These are phyloP conservation scores for Phalacrocorax pelagicus DNA, from an alignment of 2,113 vertebrate species.

Conservation along the genomic window DNA sequence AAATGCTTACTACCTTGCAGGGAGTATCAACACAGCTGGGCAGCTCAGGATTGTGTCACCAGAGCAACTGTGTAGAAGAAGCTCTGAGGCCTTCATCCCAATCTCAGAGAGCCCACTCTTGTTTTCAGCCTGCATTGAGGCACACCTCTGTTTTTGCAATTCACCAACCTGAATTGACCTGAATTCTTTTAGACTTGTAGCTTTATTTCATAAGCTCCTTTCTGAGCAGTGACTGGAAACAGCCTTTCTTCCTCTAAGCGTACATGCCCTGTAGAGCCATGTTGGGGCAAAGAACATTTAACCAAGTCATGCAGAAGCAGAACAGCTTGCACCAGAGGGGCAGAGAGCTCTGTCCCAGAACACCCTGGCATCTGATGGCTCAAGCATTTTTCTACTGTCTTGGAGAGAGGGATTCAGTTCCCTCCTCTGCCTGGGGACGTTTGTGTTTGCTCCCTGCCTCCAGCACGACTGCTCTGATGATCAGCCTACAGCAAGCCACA, in stretches of 20 bases:
- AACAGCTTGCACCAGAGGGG: background rate
- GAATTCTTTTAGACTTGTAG: background rate
- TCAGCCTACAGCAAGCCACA: background rate
- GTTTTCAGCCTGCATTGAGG: background rate
- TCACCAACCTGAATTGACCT: background rate
- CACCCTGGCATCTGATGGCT: background rate
- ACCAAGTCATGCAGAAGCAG: background rate
- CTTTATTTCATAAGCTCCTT: background rate
- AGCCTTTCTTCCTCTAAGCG: background rate
- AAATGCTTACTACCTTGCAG: background rate
- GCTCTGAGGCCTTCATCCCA: background rate
- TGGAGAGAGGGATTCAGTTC: background rate
- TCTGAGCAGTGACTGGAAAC: background rate
- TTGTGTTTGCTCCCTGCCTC: background rate
- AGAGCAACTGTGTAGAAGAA: background rate
- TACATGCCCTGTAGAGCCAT: background rate
- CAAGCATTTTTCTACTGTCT: background rate
- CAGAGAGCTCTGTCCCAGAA: background rate
- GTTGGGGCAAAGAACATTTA: background rate
- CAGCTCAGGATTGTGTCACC: background rate
- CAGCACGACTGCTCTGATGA: background rate
- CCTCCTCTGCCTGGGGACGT: background rate
- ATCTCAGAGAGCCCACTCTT: background rate
- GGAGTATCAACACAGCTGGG: background rate
- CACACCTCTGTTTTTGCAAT: background rate